Base-by-base conservation (phyloP, 2,797 vertebrate species). In the Sebastes hubbsi region DNA sequence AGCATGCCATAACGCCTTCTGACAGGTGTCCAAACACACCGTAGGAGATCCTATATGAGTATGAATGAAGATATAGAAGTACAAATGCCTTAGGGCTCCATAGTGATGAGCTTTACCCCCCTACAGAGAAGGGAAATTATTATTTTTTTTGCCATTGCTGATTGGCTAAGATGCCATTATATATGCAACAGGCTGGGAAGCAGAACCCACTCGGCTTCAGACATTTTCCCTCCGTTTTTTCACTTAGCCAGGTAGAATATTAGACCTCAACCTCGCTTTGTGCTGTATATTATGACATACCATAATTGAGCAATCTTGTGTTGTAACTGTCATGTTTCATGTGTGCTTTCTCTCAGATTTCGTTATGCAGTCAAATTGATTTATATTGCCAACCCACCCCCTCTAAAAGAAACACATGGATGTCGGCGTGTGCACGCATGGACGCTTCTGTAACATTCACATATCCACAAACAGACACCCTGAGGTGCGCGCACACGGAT, bases 281-380 rank as follows among this genome's bases (percentile, higher is more conserved):
- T 18, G n/a, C 16, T 34, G 13, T 24, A 10, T 60, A 18, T 27
- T 8, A 9, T 49, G 20, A 54, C 18, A 32, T 7, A 25, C 71
- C 42, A 14, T 34, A 52, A 88, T 38, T 30, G 54, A 82, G 75
- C 24, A 30, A 25, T 78, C 61, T 55, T 12, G 13, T 60, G 55
- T 38, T 70, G 49, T 38, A 34, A 38, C 16, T 77, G 58, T 62
- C 68, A 54, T 69, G 30, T 75, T 65, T 65, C 75, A 72, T 25
- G 64, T 62, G 16, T 65, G 64, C 49, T 58, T 73, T 22, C 10
- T 49, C 63, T 86, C 83, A 59, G 8, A 56, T 85, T 83, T 82
- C 75, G 82, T 86, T 80, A 74, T n/a, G 13, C 6, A 20, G 79
- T 59, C 72, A 79, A 70, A 77, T 72, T 90, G 81, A 80, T 80